Base-by-base conservation (phyloP, 2,113 vertebrate species). In the Bubalus kerabau region DNA sequence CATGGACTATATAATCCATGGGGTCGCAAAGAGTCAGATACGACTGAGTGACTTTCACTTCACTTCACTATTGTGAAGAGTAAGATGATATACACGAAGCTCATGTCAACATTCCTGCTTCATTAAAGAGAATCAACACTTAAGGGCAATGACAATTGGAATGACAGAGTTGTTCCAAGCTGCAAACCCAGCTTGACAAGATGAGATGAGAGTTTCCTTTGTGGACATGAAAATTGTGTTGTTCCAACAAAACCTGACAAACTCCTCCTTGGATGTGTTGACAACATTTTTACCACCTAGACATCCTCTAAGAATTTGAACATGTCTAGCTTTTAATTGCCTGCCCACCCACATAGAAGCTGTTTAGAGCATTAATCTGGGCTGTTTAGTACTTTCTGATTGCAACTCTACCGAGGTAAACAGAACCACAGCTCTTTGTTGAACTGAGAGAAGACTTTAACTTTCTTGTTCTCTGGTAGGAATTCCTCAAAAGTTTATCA, bases 241-340 rank as follows among this genome's bases (percentile, higher is more conserved):
- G 87, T 50, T 97, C 23, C 81, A 78, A 67, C 93, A 92, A 82
- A 90, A 92, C 90, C 74, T 90, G 54, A 36, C 96, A 90, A 87
- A 67, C 21, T 87, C 43, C 52, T 87, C 36, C 57, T 80, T n/a
- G 56, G 87, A 92, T 60, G 96, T 95, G 95, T 57, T 76, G 80
- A 92, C 97, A 96, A 81, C 80, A 36, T 90, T 84, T 95, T 95
- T 36, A 78, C 93, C 97, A 81, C 95, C 95, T 92, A 90, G 93
- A 90, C 92, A 90, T 92, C 90, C 36, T 52, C 94, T 93, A 40
- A 90, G 67, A 94, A 95, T 93, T 96, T 59, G 71, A 91, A 50
- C 62, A n/a, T 30, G 95, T 93, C 97, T 97, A 56, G 93, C 60
- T 96, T 97, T 97, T 96, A 95, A 97, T 92, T 97, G 97, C 90